These are phyloP conservation scores for Heterochromis multidens DNA, from an alignment of 2,113 vertebrate genomes.

Conservation along the genomic window DNA sequence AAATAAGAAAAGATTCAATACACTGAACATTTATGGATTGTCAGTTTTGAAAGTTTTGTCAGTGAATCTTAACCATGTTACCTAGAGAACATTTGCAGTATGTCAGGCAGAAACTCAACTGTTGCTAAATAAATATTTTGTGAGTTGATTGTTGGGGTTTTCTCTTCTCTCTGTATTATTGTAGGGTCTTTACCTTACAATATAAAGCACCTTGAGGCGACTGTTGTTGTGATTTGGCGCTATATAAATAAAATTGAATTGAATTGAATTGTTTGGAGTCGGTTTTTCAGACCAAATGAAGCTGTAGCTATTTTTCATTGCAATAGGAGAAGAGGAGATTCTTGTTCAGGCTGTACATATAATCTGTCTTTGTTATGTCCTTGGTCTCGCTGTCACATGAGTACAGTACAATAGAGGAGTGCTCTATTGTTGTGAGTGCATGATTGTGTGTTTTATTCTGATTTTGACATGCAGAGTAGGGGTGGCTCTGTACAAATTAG, in stretches of 20 bases:
- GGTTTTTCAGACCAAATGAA: neutral
- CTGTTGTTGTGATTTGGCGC: no score
- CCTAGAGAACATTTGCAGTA: neutral
- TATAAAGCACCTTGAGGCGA: no score
- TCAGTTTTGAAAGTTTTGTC: no score
- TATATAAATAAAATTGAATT: no score
- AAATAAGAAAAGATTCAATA: neutral
- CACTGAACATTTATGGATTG: no score
- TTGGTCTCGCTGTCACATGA: conserved; percentile 5
- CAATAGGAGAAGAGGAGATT: neutral
- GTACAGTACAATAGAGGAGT: conserved; percentile 12
- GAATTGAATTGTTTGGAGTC: neutral
- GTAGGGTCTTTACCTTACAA: no score
- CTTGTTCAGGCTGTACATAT: neutral
- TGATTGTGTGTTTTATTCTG: neutral
- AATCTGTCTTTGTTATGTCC: neutral
- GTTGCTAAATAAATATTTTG: neutral
- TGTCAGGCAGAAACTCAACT: neutral
- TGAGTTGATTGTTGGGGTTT: no score
- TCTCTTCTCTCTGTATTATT: no score
- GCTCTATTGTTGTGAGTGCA: conserved; percentile 15
- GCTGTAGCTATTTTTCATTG: neutral
- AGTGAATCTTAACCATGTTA: neutral
- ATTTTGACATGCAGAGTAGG: neutral
- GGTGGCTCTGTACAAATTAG: neutral